Evolutionary conservation across 1,140 invertebrate genomes (phyloP), one percentile per base, ranked within the genome.

Genomic region (Babylonia areolata): DNA sequence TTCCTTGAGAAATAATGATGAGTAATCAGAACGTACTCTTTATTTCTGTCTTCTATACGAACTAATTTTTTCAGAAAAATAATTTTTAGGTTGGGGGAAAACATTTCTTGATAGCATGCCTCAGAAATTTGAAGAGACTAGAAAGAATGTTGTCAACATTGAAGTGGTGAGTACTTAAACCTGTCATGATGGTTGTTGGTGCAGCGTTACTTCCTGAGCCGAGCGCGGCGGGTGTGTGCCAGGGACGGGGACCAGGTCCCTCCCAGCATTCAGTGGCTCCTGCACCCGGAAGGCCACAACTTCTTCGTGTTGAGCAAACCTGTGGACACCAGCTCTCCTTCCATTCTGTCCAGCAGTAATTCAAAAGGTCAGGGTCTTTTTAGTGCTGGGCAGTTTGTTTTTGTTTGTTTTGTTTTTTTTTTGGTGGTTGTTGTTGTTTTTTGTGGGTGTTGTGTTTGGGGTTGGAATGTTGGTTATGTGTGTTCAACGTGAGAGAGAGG

Each of bases 191-290:
- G 0, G 28, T 64, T 64, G 6, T 64, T 23, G 17, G 12, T 91
- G 23, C 87, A 95, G 94, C 88, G 94, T 37, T 94, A 94, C 87
- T 95, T 94, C 86, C 87, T 95, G 79, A 93, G 93, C 80, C 87
- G 91, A 87, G 94, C 94, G 0, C 87, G 94, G 17, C 90, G 88
- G 81, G 90, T 91, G 17, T 94, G 93, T 88, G 85, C 86, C 37
- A 86, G 85, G 15, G 90, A 88, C 86, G 90, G 92, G 31, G 92
- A 91, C 39, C 89, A 92, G 40, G 85, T 94, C 15, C 93, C 93
- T n/a, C 81, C 91, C 23, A 86, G 89, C 77, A 95, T 98, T 79
- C 97, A 97, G 88, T 99, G 97, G 98, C 95, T 97, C 28, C 96
- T 96, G 91, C 97, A 96, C 35, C 95, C 96, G 9, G 96, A 97